A percentile compares a stretch with the other conserved stretches of the same genome.
Conservation (phyloP, 2,113 vertebrate genomes). For the Cyprinodon brontotheroides region DNA sequence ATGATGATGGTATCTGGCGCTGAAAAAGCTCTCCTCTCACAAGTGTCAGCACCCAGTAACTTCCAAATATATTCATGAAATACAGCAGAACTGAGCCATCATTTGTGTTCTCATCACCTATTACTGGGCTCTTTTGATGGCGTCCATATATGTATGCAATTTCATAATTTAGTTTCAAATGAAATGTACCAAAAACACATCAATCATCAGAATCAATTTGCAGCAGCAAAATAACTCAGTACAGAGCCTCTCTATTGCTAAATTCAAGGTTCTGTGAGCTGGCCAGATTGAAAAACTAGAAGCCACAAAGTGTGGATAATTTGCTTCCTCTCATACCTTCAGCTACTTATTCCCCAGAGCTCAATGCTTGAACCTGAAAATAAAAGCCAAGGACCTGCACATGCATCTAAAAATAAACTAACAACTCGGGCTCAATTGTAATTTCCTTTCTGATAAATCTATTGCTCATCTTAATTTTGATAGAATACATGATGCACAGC, state of each 20-base stretch:
- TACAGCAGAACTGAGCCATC: constrained; percentile 21
- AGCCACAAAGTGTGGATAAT: constrained; percentile 43
- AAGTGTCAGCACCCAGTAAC: constrained; percentile 26
- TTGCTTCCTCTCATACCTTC: constrained; percentile 44
- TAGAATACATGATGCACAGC: constrained; percentile 13
- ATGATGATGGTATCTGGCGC: constrained; percentile 32
- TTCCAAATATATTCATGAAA: constrained; percentile 49
- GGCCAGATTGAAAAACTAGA: constrained; percentile 48
- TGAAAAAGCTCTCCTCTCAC: constrained; percentile 22
- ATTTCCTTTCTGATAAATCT: constrained; percentile 24
- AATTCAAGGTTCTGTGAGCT: constrained; percentile 30
- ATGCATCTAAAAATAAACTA: constrained; percentile 25
- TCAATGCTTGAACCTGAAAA: constrained; percentile 48
- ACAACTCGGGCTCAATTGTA: neutral
- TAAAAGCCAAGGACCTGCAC: constrained; percentile 29
- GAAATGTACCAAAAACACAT: constrained; percentile 38
- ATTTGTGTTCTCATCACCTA: constrained; percentile 24
- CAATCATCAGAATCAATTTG: constrained; percentile 52
- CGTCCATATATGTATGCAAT: constrained; percentile 28
- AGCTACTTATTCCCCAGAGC: constrained; percentile 36
- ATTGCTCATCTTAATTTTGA: constrained; percentile 13
- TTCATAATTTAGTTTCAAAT: constrained; percentile 40
- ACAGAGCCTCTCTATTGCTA: constrained; percentile 16
- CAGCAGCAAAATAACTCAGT: constrained; percentile 41
- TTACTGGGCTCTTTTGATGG: constrained; percentile 35